Base-by-base conservation (phyloP, 2,113 vertebrate species). In the Pontoporia blainvillei region DNA sequence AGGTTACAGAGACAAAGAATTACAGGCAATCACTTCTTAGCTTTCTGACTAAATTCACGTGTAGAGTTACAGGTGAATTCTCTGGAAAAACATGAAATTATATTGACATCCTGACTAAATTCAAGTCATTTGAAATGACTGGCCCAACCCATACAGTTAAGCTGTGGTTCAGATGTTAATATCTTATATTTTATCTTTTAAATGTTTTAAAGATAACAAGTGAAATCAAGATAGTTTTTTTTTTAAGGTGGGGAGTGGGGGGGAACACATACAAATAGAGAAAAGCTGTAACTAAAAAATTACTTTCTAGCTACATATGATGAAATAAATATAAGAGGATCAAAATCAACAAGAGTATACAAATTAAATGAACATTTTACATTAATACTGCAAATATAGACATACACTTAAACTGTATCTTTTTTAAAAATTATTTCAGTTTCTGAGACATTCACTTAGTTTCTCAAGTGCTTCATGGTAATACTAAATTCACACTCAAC, bases 101-200 rank as follows among this genome's bases (percentile, higher is more conserved):
- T 91, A 95, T 0, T 84, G 54, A 87, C 31, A 73, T 82, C 54
- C 14, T 71, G 17, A 78, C 39, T 93, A 90, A 90, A 81, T 75
- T 83, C 25, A 87, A 73, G 41, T 93, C 94, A 92, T 39, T 94
- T 88, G 86, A 94, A 89, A 97, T 90, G 39, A 78, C n/a, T 83
- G 8, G 41, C 13, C 66, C 39, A 61, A 79, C 2, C 10, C 31
- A 84, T 92, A 62, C 36, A 84, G 57, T 88, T 52, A 91, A 92
- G 39, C 31, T 96, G 2, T 85, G 27, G 83, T 91, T 86, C 29
- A 59, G 25, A 90, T 57, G 59, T 31, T 66, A 90, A 78, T 90
- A 83, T 29, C 34, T 72, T 78, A 69, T 14, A 46, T 86, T 78
- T 88, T 72, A 57, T 73, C 44, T 72, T 91, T 93, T 59, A 82